Percentiles rank a stretch among this genome's conserved stretches.
These are phyloP conservation scores for Cryptocheilus praepositus DNA, from an alignment of 2,888 invertebrate species.

Conservation along the genomic window DNA sequence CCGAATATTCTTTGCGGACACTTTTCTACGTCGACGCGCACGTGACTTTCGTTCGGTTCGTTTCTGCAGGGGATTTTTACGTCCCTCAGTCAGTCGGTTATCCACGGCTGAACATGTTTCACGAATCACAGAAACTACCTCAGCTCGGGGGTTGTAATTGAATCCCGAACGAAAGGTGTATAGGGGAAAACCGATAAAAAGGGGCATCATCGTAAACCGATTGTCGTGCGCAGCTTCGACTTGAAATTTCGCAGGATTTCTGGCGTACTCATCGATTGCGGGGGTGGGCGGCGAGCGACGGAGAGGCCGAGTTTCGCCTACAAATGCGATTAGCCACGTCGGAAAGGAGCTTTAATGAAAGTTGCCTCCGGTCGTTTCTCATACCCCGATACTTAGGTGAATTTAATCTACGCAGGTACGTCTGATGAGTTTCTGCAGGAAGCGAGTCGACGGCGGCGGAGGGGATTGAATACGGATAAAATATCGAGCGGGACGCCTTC, in stretches of 20 bases:
- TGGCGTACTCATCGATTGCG: neutral
- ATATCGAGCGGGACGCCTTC: slow-evolving; percentile 17
- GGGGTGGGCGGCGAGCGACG: neutral
- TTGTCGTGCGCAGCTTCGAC: neutral
- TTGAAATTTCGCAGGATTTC: slow-evolving; percentile 30
- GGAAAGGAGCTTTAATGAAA: slow-evolving; percentile 41
- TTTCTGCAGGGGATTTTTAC: no score
- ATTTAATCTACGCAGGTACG: slow-evolving; percentile 29
- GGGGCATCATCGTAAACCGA: neutral
- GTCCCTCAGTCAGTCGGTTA: no score
- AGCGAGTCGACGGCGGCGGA: slow-evolving; percentile 4
- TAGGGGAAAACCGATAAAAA: slow-evolving; percentile 1
- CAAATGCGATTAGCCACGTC: slow-evolving; percentile 38
- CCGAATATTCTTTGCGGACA: no score
- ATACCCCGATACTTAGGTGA: slow-evolving; percentile 30
- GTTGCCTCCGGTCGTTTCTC: slow-evolving; percentile 23
- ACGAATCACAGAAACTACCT: slow-evolving; percentile 1
- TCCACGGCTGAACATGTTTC: no score
- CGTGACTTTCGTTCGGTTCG: no score
- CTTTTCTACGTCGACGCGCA: no score
- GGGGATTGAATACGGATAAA: slow-evolving; percentile 30
- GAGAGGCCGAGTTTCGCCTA: slow-evolving; percentile 13
- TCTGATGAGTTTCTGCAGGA: slow-evolving; percentile 28
- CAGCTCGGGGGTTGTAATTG: neutral
- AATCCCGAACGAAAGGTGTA: slow-evolving; percentile 3